Evolutionary conservation across 2,113 vertebrate species (phyloP), one percentile per base, ranked within the genome.

Genomic region (Chloropsis hardwickii): DNA sequence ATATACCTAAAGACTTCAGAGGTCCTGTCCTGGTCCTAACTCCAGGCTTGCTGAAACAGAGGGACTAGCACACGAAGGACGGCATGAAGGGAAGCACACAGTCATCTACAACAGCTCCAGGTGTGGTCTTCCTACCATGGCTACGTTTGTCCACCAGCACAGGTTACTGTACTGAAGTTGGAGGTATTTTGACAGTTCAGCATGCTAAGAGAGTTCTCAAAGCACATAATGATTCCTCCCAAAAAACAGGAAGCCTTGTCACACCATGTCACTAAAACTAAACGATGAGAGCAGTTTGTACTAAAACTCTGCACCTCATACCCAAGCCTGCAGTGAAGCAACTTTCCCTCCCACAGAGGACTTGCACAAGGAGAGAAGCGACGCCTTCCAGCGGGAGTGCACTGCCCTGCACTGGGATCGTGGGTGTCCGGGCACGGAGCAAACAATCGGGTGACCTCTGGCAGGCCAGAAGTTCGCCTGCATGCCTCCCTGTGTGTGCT

Each of bases 61-160:
- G 48, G 28, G 27, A 40, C 9, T 5, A 56, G 33, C 25, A 28
- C 13, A 10, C 0, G 0, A 54, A 70, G 24, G 14, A 42, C 14
- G 1, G 29, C 21, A 8, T 3, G 25, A 54, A 65, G 20, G 13
- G 40, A 57, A 24, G 33, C 6, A 44, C 19, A 8, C 0, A 16
- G 12, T 16, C 22, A 50, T 47, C 44, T 27, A 2, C 8, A 1
- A 8, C 6, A 58, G 10, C 40, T 78, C 67, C 16, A 35, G 12
- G 8, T 2, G 16, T 19, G 9, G 3, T 61, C 29, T 57, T 88
- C 54, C 71, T 21, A 14, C 45, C 22, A 28, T 11, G 0, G 0
- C 42, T 51, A 40, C 3, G 15, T 39, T 14, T n/a, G 28, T 20
- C 33, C 25, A 33, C 33, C 45, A 77, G 45, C 79, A 64, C n/a